Conservation (phyloP, 2,888 invertebrate species). For the Hydraecia micacea region DNA sequence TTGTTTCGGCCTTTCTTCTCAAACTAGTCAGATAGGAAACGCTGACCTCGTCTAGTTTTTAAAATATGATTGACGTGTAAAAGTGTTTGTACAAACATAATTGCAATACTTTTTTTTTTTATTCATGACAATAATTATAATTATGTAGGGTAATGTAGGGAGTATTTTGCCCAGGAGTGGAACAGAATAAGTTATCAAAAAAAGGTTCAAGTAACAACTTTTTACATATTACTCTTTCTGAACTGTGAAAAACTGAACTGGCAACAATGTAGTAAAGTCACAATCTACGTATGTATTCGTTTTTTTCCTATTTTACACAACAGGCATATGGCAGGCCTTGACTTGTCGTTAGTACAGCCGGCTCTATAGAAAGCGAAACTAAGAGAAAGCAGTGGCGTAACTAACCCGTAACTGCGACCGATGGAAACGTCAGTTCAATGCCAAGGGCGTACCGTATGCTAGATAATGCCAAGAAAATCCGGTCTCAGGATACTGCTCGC, state of each 20-base stretch:
- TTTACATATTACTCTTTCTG: too few species aligned
- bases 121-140: too few species aligned
- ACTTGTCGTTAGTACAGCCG: slow-evolving; percentile 14
- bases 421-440: slow-evolving; percentile 62
- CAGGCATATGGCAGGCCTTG: slow-evolving; percentile 17
- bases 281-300: background rate
- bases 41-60: too few species aligned
- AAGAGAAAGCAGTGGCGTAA: slow-evolving; percentile 68
- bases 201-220: background rate
- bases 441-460: slow-evolving; percentile 63
- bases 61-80: too few species aligned
- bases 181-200: too few species aligned
- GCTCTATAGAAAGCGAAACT: slow-evolving; percentile 69
- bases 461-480: slow-evolving; percentile 36
- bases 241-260: background rate
- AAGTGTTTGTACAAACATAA: too few species aligned
- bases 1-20: too few species aligned
- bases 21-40: too few species aligned
- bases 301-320: slow-evolving; percentile 13
- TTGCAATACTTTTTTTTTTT: too few species aligned
- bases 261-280: background rate
- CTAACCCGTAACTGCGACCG: slow-evolving; percentile 55
- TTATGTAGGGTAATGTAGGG: background rate
- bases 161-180: too few species aligned
- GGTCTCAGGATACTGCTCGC: slow-evolving; percentile 19